A percentile compares a stretch with the other conserved stretches of the same genome.
Evolutionary conservation across 2,888 invertebrate genomes (phyloP).

Genomic region (Busseola fusca): DNA sequence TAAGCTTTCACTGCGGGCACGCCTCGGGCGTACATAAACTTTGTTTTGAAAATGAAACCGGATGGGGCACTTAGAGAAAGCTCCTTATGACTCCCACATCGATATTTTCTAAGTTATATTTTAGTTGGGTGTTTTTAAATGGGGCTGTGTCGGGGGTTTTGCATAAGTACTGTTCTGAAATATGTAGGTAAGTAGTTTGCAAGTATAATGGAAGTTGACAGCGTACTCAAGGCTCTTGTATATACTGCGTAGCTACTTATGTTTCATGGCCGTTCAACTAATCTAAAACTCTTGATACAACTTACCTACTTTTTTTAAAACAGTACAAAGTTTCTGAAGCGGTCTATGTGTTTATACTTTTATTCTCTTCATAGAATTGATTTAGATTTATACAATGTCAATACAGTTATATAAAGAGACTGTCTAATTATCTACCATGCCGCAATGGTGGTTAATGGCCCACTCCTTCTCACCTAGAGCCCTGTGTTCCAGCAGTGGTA

Average conservation of each 20-base stretch:
- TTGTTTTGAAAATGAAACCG: conserved; percentile 65
- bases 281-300: too few species aligned
- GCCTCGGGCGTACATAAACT: conserved; percentile 60
- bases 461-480: too few species aligned
- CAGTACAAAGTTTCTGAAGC: not conserved
- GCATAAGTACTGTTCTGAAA: conserved; percentile 37
- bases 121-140: conserved; percentile 42
- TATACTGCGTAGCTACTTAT: conserved; percentile 9
- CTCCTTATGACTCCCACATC: conserved; percentile 64
- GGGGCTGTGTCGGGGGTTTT: conserved; percentile 20
- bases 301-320: too few species aligned
- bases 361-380: not conserved
- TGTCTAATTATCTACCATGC: not conserved
- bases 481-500: too few species aligned
- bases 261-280: not conserved
- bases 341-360: not conserved
- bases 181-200: conserved; percentile 23
- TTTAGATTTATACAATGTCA: not conserved
- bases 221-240: conserved; percentile 16
- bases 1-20: conserved; percentile 60
- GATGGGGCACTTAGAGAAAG: conserved; percentile 62
- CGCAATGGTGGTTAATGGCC: too few species aligned
- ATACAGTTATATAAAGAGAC: not conserved
- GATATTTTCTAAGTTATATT: conserved; percentile 59
- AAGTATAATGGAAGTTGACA: conserved; percentile 34